Evolutionary conservation across 2,797 vertebrate genomes (phyloP), one percentile per base, ranked within the genome.

Genomic region (Pteronotus mesoamericanus): DNA sequence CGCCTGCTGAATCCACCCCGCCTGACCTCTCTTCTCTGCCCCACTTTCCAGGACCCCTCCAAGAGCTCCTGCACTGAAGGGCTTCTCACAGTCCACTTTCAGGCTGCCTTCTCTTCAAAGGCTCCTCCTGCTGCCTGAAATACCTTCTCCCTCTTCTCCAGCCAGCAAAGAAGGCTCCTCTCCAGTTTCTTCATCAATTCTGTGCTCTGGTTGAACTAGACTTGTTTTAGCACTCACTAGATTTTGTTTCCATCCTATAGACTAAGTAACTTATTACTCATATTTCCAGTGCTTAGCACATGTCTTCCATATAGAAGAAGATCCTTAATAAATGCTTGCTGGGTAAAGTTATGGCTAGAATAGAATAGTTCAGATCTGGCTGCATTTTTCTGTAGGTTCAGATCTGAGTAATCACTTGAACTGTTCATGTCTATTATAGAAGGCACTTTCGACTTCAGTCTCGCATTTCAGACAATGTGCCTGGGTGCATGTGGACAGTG

Each of bases 361-460:
- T 53, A 68, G 18, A 37, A 48, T 37, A 66, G n/a, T 44, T 66
- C 44, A 34, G 44, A 37, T 64, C 39, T 83, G 42, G 42, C 16
- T 72, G 26, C 66, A 48, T 51, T 53, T 66, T 48, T 72, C 55
- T 77, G 18, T 5, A 32, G 9, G 24, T 26, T 57, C 64, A 15
- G 0, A 53, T 94, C 53, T 96, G 74, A 98, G 18, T 53, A 83
- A 71, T 95, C 29, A 51, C 19, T 86, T 48, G 46, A 83, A 39
- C 6, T 11, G 68, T 4, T 42, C 53, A 2, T 2, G 68, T 12
- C 59, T 96, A 18, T 46, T 72, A 10, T 59, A 53, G 78, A 92
- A 93, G 53, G 39, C 75, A 32, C 39, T 64, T 21, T 61, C 42
- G 34, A 11, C 29, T 69, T 91, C 64, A 19, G 42, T 59, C 26